phyloP scores from a whole-genome alignment of 37 sponge, comb jelly and placozoan species.

The Hormiphora californensis region DNA sequence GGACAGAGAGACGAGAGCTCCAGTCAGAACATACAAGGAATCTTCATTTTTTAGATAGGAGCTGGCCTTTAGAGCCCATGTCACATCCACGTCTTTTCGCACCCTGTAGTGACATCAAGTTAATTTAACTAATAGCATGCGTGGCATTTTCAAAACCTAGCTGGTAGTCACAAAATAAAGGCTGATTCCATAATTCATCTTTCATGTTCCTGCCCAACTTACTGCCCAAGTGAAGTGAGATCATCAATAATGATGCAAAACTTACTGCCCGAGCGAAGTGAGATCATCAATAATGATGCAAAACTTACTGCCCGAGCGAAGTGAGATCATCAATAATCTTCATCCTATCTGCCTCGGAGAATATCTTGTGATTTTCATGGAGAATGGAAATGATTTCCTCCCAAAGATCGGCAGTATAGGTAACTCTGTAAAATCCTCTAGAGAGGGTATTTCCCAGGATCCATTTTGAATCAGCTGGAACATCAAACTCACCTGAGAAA shows the following conservation, averaged over 20 bases:
- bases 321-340: constrained; percentile 25
- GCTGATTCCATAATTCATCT: too few species aligned
- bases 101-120: background rate
- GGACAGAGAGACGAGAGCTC: background rate
- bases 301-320: constrained; percentile 4
- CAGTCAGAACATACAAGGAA: background rate
- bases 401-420: background rate
- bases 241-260: too few species aligned
- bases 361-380: background rate
- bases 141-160: too few species aligned
- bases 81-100: background rate
- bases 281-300: background rate
- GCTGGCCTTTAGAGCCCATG: background rate
- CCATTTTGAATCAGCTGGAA: background rate
- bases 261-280: too few species aligned
- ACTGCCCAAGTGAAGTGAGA: too few species aligned
- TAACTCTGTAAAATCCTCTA: constrained; percentile 33
- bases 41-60: background rate
- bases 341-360: constrained; percentile 10
- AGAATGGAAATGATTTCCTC: background rate
- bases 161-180: too few species aligned
- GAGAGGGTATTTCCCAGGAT: constrained; percentile 10
- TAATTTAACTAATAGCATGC: too few species aligned
- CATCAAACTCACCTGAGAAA: background rate
- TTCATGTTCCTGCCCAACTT: too few species aligned